Evolutionary conservation across 2,113 vertebrate genomes (phyloP).

Genomic region (Callocephalon fimbriatum): DNA sequence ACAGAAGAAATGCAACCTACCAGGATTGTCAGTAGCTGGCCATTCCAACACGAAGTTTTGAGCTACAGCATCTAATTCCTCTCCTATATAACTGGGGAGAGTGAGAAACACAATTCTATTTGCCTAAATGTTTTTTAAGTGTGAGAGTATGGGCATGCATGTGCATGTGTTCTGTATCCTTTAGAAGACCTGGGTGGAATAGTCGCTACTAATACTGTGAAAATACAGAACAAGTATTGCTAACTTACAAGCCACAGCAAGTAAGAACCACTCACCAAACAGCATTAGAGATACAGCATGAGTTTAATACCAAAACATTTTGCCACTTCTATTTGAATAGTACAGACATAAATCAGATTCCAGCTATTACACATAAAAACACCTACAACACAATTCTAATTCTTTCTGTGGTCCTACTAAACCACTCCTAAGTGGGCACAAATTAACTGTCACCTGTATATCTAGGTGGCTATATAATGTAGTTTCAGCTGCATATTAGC

Average conservation of each 20-base stretch:
- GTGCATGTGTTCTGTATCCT: background rate
- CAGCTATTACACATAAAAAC: background rate
- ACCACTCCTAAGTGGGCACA: background rate
- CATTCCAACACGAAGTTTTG: background rate
- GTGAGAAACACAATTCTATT: background rate
- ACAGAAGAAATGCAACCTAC: background rate
- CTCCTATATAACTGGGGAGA: background rate
- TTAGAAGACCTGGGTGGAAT: background rate
- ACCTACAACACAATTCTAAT: background rate
- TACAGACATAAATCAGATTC: background rate
- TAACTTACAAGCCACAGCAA: background rate
- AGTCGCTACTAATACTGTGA: background rate
- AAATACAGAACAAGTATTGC: background rate
- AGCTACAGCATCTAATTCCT: background rate
- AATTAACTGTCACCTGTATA: accelerated
- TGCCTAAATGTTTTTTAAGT: background rate
- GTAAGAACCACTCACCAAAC: background rate
- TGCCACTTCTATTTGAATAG: background rate
- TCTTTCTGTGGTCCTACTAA: background rate
- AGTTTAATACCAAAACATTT: background rate
- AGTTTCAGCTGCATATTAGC: background rate
- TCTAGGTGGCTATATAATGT: background rate
- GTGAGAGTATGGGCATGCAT: no score
- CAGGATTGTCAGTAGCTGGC: background rate
- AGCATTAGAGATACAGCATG: background rate